Evolutionary conservation across 2,797 vertebrate genomes (phyloP).

Genomic region (Micrastur ruficollis): DNA sequence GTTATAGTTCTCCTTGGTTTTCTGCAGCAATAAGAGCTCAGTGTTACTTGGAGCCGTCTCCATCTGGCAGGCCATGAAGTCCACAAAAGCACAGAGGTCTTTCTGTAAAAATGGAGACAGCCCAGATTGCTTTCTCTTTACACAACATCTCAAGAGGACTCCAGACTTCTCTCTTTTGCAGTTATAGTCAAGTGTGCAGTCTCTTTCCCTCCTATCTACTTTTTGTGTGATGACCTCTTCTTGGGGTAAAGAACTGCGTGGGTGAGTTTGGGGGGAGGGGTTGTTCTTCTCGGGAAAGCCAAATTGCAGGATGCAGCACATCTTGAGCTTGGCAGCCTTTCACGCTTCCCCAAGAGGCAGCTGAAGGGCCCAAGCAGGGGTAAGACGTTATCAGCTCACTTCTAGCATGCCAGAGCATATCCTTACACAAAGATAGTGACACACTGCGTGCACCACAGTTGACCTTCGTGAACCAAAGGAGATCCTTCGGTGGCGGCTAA

Average conservation of each 20-base stretch:
- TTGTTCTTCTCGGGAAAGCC: constrained; percentile 64
- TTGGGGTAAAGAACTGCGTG: constrained; percentile 59
- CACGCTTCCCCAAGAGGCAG: constrained; percentile 58
- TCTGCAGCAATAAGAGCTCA: constrained; percentile 50
- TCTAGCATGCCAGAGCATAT: constrained; percentile 48
- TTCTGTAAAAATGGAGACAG: constrained; percentile 61
- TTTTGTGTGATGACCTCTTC: constrained; percentile 62
- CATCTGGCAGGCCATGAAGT: constrained; percentile 62
- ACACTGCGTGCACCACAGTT: not conserved
- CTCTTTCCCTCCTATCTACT: constrained; percentile 53
- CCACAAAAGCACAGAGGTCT: constrained; percentile 62
- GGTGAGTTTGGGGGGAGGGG: constrained; percentile 64
- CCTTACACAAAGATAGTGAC: constrained; percentile 2
- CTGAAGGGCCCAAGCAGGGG: constrained; percentile 56
- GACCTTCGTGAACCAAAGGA: not conserved
- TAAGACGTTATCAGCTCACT: constrained; percentile 60
- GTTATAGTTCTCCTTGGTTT: constrained; percentile 56
- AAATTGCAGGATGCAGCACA: constrained; percentile 69
- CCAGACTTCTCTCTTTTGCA: constrained; percentile 9
- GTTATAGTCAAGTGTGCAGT: constrained; percentile 40
- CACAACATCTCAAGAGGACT: constrained; percentile 66
- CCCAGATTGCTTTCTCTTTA: constrained; percentile 64
- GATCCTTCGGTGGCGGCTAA: not conserved
- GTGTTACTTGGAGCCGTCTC: constrained; percentile 54
- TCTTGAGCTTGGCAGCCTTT: constrained; percentile 71